phyloP scores from a whole-genome alignment of 2,797 vertebrate species.

The Centroberyx gerrardi region DNA sequence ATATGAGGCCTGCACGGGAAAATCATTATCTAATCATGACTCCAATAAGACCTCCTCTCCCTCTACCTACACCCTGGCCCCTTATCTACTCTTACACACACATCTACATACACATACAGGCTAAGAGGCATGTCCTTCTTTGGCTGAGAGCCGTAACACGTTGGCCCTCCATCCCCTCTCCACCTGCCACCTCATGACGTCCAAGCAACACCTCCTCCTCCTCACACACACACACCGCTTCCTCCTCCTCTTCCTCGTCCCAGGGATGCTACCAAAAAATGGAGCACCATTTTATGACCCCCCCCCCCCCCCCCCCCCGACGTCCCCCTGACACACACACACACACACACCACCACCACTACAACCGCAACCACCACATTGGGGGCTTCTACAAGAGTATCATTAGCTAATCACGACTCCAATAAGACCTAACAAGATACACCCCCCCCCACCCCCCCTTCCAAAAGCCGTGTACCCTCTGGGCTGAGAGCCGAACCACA shows the following conservation, averaged over 20 bases:
- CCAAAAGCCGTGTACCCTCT: conserved; percentile 31
- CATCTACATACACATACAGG: conserved; percentile 2
- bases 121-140: conserved; percentile 45
- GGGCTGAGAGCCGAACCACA: conserved; percentile 52
- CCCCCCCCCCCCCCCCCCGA: background rate
- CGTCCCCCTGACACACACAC: conserved; percentile 1
- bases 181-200: conserved; percentile 45
- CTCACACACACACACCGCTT: conserved; percentile 7
- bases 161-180: conserved; percentile 42
- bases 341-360: conserved; percentile 20
- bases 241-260: conserved; percentile 28
- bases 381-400: conserved; percentile 45
- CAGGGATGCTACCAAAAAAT: conserved; percentile 51
- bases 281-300: conserved; percentile 34
- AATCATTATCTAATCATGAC: conserved; percentile 66
- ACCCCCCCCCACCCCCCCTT: conserved; percentile 9
- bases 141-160: conserved; percentile 46
- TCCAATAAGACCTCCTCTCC: conserved; percentile 60
- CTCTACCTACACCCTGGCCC: conserved; percentile 66
- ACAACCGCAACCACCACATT: conserved; percentile 24
- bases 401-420: conserved; percentile 66
- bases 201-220: conserved; percentile 54
- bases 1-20: conserved; percentile 57
- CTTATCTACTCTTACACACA: conserved; percentile 30
- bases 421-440: conserved; percentile 62